These are phyloP conservation scores for Anarrhichthys ocellatus DNA, from an alignment of 2,113 vertebrate species.

Conservation along the genomic window DNA sequence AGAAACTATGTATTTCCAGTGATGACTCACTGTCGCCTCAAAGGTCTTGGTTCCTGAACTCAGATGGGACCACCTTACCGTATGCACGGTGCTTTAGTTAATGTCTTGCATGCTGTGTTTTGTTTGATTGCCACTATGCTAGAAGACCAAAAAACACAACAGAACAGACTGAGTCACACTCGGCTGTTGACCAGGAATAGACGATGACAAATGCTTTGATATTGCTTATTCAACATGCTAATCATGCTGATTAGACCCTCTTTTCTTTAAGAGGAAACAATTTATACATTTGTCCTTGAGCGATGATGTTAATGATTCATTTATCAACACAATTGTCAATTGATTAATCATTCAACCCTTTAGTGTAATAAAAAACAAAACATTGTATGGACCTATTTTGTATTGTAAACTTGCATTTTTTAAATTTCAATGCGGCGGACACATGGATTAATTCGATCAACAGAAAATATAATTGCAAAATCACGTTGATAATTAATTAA, in stretches of 20 bases:
- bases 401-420: too few relatives aligned
- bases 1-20: too few relatives aligned
- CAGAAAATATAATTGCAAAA: neutral
- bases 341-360: neutral
- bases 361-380: neutral
- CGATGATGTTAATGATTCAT: neutral
- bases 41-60: neutral
- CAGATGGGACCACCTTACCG: neutral
- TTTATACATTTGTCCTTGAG: neutral
- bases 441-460: neutral
- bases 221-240: constrained; percentile 27
- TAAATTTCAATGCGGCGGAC: neutral
- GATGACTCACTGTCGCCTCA: neutral
- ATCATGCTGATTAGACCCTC: too few relatives aligned
- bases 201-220: constrained; percentile 26
- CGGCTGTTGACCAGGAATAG: neutral
- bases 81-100: neutral
- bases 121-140: neutral
- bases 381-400: too few relatives aligned
- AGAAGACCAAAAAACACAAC: neutral
- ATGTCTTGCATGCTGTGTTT: neutral
- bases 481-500: neutral
- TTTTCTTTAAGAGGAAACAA: neutral
- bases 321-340: too few relatives aligned
- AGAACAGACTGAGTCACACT: neutral